Base-by-base conservation (phyloP, 2,113 vertebrate species). In the Tragulus kanchil region DNA sequence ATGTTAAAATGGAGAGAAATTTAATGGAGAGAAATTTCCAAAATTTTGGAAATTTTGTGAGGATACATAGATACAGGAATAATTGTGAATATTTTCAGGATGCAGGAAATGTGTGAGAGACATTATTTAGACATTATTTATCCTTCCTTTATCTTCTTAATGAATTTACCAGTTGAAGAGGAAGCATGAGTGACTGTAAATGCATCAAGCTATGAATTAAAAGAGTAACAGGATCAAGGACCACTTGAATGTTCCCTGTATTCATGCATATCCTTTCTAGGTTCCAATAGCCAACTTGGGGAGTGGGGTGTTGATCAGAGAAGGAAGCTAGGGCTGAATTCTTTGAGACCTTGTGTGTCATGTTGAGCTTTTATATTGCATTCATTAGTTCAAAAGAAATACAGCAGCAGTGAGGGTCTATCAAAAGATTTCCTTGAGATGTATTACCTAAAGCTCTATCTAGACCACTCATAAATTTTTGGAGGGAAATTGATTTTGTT, bases 401-500 rank as follows among this genome's bases (percentile, higher is more conserved):
- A 95, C 21, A 96, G 90, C 82, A 71, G 54, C 45, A 69, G 71
- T 3, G 5, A 96, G 13, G 42, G 69, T 31, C 81, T 88, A 88
- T 65, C 17, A 11, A 92, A 96, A 95, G 90, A 89, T 83, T 48
- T 94, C 90, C 42, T 95, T 85, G 93, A 97, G 69, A 96, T 94
- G 67, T 93, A 62, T 94, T 96, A 89, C 61, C 78, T 96, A 95
- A 95, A 61, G 25, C 45, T 92, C 85, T 93, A 67, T 85, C 93
- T 93, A 64, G 48, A 95, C 79, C 85, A 79, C 82, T 94, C 85
- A 94, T 93, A 98, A 89, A 95, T 89, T 96, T 95, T 77, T 89
- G 94, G 65, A 94, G 42, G n/a, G 65, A 96, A 97, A 94, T 95
- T 95, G 93, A 97, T 96, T 96, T 97, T 95, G 89, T 96, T 95